Base-by-base conservation (phyloP, 1,140 invertebrate genomes). In the Batillaria attramentaria region DNA sequence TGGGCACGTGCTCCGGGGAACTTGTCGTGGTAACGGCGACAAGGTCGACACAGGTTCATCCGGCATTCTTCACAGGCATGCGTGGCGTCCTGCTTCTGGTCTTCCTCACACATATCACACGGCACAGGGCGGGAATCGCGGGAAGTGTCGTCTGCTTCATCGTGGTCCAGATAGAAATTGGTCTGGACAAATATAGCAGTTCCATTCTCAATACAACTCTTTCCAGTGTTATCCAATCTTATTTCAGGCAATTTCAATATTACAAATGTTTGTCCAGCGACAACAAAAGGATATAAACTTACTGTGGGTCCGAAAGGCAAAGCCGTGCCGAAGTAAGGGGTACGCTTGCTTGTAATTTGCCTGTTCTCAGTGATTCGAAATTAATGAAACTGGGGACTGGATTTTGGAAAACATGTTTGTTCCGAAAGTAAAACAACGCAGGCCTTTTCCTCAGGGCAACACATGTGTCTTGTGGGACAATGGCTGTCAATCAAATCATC, bases 91-190 rank as follows among this genome's bases (percentile, higher is more conserved):
- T 74, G 28, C 18, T 18, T 46, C 46, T 60, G 35, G 28, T 24
- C 72, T 1, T 60, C 72, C 20, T 74, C 72, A 54, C 72, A 74
- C 50, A 60, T 74, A 54, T 74, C 72, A 33, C 72, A 74, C 42
- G 37, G 35, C 28, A 60, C 50, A 39, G 72, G 43, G 28, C 31
- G 72, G 10, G 33, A 10, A n/a, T 33, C 2, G 37, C 5, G 18
- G 10, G n/a, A 3, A n/a, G n/a, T n/a, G 39, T 41, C 10, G n/a
- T 20, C 37, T 2, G 28, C 31, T 6, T 60, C 33, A 20, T 3
- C 0, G 46, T 57, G 8, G 46, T 74, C 50, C 35, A 74, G 3
- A 43, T 72, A 72, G 35, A 72, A 72, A 31, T 72, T 72, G 28
- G 42, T 54, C 70, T 72, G 70, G 0, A 72, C 31, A 5, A 24